Percentiles rank a stretch among this genome's conserved stretches.
Conservation (phyloP, 2,888 invertebrate genomes). For the Drosophila austrosaltans region DNA sequence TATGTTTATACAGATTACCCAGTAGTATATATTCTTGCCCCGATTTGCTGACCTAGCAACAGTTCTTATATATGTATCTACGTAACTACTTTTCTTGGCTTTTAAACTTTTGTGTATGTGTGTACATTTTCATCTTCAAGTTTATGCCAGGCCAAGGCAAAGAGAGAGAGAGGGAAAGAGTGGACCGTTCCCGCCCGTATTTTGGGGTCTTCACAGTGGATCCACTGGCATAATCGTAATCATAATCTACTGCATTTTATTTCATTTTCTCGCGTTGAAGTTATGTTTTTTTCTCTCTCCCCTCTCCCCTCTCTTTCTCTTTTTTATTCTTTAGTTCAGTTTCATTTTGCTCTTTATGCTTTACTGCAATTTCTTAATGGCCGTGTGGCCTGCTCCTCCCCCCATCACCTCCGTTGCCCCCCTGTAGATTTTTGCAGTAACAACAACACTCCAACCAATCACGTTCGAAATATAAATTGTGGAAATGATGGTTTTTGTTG, state of each 20-base stretch:
- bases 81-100: not conserved
- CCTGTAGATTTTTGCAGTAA: constrained; percentile 13
- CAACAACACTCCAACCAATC: constrained; percentile 72
- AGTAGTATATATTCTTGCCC: not conserved
- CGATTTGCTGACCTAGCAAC: constrained; percentile 4
- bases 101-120: not conserved
- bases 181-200: not conserved
- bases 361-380: constrained; percentile 78
- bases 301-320: constrained; percentile 20
- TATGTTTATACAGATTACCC: not conserved
- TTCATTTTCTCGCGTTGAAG: constrained; percentile 77
- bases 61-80: not conserved
- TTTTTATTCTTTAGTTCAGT: constrained; percentile 51
- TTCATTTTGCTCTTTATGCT: constrained; percentile 78
- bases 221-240: constrained; percentile 73
- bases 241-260: constrained; percentile 82
- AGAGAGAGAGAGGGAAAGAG: too few relatives aligned
- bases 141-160: not conserved
- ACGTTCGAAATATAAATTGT: constrained; percentile 84
- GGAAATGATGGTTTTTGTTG: constrained; percentile 81
- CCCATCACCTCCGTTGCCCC: constrained; percentile 15
- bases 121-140: constrained; percentile 38
- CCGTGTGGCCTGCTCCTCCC: constrained; percentile 53
- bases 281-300: constrained; percentile 30
- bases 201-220: constrained; percentile 11